Conservation (phyloP, 2,888 invertebrate species). For the Pollenia labialis region DNA sequence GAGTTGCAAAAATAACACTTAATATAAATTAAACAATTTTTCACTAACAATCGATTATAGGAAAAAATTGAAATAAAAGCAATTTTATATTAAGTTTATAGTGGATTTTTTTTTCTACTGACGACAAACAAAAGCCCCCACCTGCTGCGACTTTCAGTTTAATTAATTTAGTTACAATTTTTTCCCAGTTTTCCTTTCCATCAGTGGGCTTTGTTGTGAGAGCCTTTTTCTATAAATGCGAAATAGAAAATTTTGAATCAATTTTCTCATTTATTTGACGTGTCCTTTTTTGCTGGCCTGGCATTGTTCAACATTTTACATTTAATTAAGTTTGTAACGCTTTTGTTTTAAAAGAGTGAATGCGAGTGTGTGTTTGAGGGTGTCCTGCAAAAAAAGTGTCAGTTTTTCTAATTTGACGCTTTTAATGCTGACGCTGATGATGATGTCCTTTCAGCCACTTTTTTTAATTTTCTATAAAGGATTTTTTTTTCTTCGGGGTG, state of each 20-base stretch:
- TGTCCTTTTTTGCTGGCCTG: constrained; percentile 21
- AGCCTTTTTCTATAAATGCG: constrained; percentile 25
- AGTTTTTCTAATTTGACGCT: constrained; percentile 57
- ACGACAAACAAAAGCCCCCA: background rate
- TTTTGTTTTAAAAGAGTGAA: constrained; percentile 30
- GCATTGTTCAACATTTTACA: constrained; percentile 60
- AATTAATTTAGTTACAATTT: constrained; percentile 58
- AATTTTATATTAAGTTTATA: constrained; percentile 19
- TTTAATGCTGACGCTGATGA: constrained; percentile 37
- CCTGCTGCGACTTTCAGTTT: constrained; percentile 28
- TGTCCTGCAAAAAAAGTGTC: constrained; percentile 12
- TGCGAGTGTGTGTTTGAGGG: background rate
- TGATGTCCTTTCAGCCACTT: constrained; percentile 49
- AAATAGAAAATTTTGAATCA: constrained; percentile 47
- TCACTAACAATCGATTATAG: constrained; percentile 22
- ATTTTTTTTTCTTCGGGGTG: constrained; percentile 19
- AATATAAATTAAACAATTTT: constrained; percentile 60
- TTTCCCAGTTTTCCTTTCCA: background rate
- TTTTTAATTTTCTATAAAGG: constrained; percentile 1
- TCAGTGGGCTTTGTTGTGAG: background rate
- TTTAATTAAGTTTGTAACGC: constrained; percentile 64
- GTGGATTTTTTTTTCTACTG: background rate
- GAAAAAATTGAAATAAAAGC: background rate
- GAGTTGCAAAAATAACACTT: constrained; percentile 48
- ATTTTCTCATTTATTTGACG: constrained; percentile 54